phyloP scores from a whole-genome alignment of 2,888 invertebrate genomes.

The Bhutanitis thaidina region DNA sequence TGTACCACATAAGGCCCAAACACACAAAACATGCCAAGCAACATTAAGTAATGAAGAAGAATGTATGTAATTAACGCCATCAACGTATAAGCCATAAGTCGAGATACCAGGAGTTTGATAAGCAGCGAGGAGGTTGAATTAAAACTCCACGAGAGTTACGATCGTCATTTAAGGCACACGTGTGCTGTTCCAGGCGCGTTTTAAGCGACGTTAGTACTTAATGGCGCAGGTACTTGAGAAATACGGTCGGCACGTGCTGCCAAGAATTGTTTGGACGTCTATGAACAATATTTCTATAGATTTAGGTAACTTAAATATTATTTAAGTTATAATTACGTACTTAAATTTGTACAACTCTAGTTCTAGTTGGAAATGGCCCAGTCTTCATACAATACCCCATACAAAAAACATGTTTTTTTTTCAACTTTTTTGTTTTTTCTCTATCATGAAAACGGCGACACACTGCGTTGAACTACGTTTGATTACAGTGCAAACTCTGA shows the following conservation, averaged over 20 bases:
- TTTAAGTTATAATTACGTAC: not conserved
- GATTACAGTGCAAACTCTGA: no score
- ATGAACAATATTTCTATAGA: not conserved
- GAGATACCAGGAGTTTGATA: not conserved
- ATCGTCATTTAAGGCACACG: slow-evolving; percentile 53
- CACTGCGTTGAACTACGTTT: no score
- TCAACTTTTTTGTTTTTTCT: no score
- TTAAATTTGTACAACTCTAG: no score
- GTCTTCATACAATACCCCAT: no score
- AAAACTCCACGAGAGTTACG: slow-evolving; percentile 54
- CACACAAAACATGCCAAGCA: no score
- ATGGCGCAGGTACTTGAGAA: slow-evolving; percentile 7
- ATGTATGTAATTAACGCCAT: not conserved
- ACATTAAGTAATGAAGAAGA: not conserved
- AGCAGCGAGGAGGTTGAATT: slow-evolving; percentile 43
- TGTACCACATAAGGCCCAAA: no score
- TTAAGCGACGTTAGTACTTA: slow-evolving; percentile 39
- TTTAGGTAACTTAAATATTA: not conserved
- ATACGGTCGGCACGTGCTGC: not conserved
- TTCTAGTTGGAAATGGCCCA: no score
- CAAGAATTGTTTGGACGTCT: not conserved
- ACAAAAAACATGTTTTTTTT: no score
- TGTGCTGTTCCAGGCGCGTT: slow-evolving; percentile 55
- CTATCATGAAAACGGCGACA: no score
- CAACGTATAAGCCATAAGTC: not conserved